A percentile compares a stretch with the other conserved stretches of the same genome.
Evolutionary conservation across 2,113 vertebrate genomes (phyloP).

Genomic region (Elaphurus davidianus): DNA sequence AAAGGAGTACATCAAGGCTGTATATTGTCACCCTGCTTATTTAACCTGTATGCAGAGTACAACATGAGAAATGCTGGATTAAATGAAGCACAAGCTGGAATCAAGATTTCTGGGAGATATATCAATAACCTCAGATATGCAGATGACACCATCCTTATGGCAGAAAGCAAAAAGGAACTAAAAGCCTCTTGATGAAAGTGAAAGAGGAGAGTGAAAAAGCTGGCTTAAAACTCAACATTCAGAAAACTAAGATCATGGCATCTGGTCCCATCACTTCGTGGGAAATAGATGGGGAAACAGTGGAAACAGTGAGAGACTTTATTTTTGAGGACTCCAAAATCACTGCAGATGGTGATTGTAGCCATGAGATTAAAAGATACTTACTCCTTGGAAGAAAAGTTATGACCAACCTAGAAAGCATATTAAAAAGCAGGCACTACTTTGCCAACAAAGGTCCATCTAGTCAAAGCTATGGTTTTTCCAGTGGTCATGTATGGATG

Average conservation of each 20-base stretch:
- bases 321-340: not conserved
- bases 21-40: not conserved
- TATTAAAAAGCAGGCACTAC: not conserved
- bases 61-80: not conserved
- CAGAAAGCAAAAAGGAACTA: not conserved
- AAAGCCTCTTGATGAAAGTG: not conserved
- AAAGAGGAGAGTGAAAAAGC: not conserved
- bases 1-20: not conserved
- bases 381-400: not conserved
- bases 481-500: not conserved
- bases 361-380: not conserved
- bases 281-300: not conserved
- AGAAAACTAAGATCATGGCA: not conserved
- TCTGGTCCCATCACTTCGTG: not conserved
- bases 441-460: not conserved
- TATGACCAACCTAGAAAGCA: not conserved
- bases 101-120: not conserved
- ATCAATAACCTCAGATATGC: not conserved
- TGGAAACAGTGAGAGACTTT: not conserved
- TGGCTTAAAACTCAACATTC: not conserved
- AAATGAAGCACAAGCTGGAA: not conserved
- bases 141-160: not conserved
- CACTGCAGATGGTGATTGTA: not conserved
- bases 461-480: not conserved
- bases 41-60: not conserved